Evolutionary conservation across 2,888 invertebrate species (phyloP), one percentile per base, ranked within the genome.

Genomic region (Tetranychus truncatus): DNA sequence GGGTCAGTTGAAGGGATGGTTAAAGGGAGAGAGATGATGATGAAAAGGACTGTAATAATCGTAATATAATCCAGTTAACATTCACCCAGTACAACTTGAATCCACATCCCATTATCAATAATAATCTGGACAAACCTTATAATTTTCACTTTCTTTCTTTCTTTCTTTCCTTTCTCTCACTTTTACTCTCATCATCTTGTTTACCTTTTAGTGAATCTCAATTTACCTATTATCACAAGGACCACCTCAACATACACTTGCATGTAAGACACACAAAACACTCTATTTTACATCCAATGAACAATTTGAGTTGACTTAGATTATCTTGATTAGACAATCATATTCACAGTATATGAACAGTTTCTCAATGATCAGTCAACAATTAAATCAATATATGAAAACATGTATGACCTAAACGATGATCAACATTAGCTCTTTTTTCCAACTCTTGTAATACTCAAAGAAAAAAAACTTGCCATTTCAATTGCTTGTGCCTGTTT

Each of bases 1-100:
- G 34, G 34, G 55, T 15, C 69, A 24, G 20, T 21, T 20, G 6
- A 20, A 69, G 69, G 20, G 69, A 69, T 18, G 20, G 69, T 11
- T 11, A 69, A 21, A 69, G 69, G 20, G 69, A 69, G 69, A 69
- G 24, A 69, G 69, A 55, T 55, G 55, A 55, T 15, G 55, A 55
- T 55, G 55, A 55, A 24, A 55, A 55, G 15, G 55, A 55, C 9
- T 15, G 55, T 55, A 15, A 55, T 15, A 55, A 55, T 55, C 55
- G 55, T 55, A 55, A 55, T 55, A 9, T 55, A 55, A 55, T 55
- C 55, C 55, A 55, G 55, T 55, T 34, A 34, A 15, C 55, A 55
- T 55, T 55, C 55, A 34, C 34, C 34, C 34, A 34, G 5, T 34
- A 34, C 34, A 34, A 15, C 11, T 55, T 55, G 55, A 55, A 55